Conservation (phyloP, 2,888 invertebrate species). For the Pseudeuparius sepicola region DNA sequence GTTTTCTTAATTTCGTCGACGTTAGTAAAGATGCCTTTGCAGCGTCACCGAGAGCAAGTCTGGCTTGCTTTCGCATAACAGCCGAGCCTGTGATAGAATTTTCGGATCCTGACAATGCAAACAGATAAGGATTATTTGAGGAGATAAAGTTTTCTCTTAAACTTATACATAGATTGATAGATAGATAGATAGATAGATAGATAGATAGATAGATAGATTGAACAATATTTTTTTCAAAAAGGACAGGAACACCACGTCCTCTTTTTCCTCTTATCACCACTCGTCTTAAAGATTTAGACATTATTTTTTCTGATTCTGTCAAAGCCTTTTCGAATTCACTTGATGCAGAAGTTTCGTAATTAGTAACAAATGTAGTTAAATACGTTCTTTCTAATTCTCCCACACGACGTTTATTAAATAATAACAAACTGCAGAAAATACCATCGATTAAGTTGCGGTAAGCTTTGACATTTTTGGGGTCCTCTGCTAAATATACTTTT, state of each 20-base stretch:
- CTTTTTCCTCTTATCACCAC: conserved; percentile 16
- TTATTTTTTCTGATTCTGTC: conserved; percentile 7
- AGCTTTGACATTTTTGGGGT: background rate
- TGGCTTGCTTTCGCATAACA: conserved; percentile 14
- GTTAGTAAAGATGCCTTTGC: conserved; percentile 14
- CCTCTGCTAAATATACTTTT: background rate
- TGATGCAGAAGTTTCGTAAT: background rate
- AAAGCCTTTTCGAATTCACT: conserved; percentile 5
- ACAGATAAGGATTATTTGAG: conserved; percentile 11
- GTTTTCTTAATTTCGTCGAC: conserved; percentile 18
- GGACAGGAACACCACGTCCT: too few relatives aligned
- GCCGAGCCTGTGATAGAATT: conserved; percentile 13
- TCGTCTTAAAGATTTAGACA: conserved; percentile 13
- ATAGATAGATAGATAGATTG: too few relatives aligned
- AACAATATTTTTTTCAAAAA: conserved; percentile 14
- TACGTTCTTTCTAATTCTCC: conserved; percentile 4
- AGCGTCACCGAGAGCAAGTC: conserved; percentile 15
- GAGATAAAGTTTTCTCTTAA: conserved; percentile 10
- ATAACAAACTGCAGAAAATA: conserved; percentile 4
- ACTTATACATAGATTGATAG: conserved; percentile 1
- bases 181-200: too few relatives aligned
- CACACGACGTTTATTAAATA: conserved; percentile 4
- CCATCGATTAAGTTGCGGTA: conserved; percentile 3
- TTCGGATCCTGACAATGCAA: conserved; percentile 8
- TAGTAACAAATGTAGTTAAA: background rate